Evolutionary conservation across 2,113 vertebrate species (phyloP).

Genomic region (Microcebus griseorufus): DNA sequence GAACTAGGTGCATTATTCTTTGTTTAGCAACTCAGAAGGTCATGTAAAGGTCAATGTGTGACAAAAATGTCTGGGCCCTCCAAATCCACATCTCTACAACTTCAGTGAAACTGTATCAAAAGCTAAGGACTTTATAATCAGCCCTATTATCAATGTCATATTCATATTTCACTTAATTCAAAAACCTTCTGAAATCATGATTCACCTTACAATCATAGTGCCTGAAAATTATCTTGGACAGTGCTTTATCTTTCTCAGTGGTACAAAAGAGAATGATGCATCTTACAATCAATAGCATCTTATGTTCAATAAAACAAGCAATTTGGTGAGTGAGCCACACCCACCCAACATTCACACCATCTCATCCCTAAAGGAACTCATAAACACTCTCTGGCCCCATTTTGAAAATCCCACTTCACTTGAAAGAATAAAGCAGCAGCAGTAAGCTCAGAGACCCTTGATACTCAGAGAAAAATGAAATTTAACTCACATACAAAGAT

Average conservation of each 20-base stretch:
- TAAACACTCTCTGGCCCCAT: not conserved
- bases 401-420: not conserved
- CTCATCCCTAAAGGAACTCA: not conserved
- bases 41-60: not conserved
- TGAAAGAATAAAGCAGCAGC: not conserved
- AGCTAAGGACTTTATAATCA: not conserved
- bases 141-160: not conserved
- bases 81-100: not conserved
- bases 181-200: not conserved
- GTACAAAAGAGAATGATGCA: accelerated
- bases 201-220: not conserved
- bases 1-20: not conserved
- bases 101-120: not conserved
- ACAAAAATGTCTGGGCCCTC: not conserved
- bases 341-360: not conserved
- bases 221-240: not conserved
- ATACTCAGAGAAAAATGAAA: not conserved
- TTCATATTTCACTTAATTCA: not conserved
- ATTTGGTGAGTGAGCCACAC: not conserved
- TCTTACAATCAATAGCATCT: not conserved
- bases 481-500: not conserved
- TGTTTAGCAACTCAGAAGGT: not conserved
- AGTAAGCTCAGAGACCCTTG: not conserved
- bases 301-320: not conserved
- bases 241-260: not conserved